A percentile compares a stretch with the other conserved stretches of the same genome.
Evolutionary conservation across 2,797 vertebrate genomes (phyloP).

Genomic region (Vireo griseus): DNA sequence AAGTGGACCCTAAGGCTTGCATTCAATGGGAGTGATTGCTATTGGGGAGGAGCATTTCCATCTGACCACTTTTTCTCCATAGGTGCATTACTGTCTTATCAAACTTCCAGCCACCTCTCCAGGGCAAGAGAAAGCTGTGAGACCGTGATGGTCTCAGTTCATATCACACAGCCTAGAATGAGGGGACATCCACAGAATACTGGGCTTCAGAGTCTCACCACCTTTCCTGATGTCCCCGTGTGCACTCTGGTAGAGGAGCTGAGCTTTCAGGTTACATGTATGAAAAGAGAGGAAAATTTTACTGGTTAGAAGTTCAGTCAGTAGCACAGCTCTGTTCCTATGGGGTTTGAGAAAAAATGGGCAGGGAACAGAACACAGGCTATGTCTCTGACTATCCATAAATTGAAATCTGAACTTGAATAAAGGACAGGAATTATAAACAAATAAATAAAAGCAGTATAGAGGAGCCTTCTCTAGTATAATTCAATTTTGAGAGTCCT

Average conservation of each 20-base stretch:
- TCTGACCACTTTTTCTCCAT: not conserved
- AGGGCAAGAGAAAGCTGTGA: not conserved
- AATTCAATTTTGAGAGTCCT: not conserved
- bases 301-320: not conserved
- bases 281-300: not conserved
- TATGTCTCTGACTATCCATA: not conserved
- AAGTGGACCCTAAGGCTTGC: conserved; percentile 1
- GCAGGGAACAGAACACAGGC: not conserved
- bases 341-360: not conserved
- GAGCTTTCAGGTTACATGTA: not conserved
- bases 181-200: not conserved
- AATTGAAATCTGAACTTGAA: not conserved
- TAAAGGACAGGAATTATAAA: not conserved
- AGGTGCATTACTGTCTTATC: not conserved
- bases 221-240: not conserved
- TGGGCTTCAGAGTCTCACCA: not conserved
- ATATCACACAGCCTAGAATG: not conserved
- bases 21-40: not conserved
- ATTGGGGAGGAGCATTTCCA: not conserved
- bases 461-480: not conserved
- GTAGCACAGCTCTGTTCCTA: not conserved
- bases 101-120: not conserved
- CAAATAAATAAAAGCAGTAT: not conserved
- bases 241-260: not conserved
- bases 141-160: not conserved